Percentiles rank a stretch among this genome's conserved stretches.
phyloP scores from a whole-genome alignment of 2,888 invertebrate species.

The Apantesis nais region DNA sequence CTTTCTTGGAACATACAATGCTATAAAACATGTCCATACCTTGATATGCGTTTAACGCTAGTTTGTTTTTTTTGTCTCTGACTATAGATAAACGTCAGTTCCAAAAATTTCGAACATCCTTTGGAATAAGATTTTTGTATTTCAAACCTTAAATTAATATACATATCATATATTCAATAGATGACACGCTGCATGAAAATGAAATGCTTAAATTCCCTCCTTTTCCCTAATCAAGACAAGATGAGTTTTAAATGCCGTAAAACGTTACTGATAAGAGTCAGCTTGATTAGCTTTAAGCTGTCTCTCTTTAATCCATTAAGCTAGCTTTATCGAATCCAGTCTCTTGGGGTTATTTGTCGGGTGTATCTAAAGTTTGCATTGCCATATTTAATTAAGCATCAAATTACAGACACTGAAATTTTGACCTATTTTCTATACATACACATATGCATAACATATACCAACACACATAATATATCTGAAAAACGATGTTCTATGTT shows the following conservation, averaged over 20 bases:
- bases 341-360: constrained; percentile 7
- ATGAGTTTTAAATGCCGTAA: constrained; percentile 28
- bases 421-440: not conserved
- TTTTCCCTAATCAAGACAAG: not conserved
- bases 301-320: constrained; percentile 30
- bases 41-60: not conserved
- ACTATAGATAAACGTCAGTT: no score
- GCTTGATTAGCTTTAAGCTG: constrained; percentile 29
- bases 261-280: constrained; percentile 32
- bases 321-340: constrained; percentile 25
- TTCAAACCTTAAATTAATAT: not conserved
- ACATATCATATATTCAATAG: not conserved
- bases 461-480: no score
- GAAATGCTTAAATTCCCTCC: not conserved
- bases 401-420: not conserved
- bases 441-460: not conserved
- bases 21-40: not conserved
- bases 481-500: not conserved
- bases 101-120: no score
- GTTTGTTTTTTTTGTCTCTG: not conserved
- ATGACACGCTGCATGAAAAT: not conserved
- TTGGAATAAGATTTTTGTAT: not conserved
- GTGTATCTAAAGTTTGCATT: not conserved
- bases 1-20: not conserved
- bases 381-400: not conserved